Evolutionary conservation across 2,797 vertebrate species (phyloP), one percentile per base, ranked within the genome.

Genomic region (Odontamblyopus rebecca): DNA sequence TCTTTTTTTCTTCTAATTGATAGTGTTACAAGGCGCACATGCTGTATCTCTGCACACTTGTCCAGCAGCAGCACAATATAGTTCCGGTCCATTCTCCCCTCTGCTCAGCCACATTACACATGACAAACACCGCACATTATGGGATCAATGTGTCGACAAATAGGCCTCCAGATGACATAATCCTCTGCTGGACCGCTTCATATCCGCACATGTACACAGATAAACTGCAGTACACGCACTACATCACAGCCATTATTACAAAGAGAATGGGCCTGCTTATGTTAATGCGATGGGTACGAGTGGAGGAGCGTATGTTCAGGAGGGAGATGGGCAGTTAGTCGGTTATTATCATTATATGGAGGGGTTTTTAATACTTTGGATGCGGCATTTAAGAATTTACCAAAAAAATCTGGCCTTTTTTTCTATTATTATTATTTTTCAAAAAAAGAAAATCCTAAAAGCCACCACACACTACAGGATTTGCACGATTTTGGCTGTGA

Each of bases 1-100:
- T 38, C 8, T 38, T 38, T 8, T 38, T 32, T 44, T 48, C 13
- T 15, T 48, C 15, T 48, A 4, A 15, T 48, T 54, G 29, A 53
- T 9, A 54, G 4, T 38, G 6, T 35, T 23, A 56, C 53, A 13
- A 67, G 29, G 29, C 29, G 32, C 11, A 23, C 27, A 54, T 15
- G 23, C 23, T 23, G 23, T 23, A 54, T 32, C 50, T 35, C 50
- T 15, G 18, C 9, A 13, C 30, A 26, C 64, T 79, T 69, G 62
- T 56, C 81, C 81, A 41, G n/a, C 54, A 30, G 53, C 73, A 70
- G 75, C 75, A 68, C 48, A 38, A 73, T 77, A 73, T 74, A 74
- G 63, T 30, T 26, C 61, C 26, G 68, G 71, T 63, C 69, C 70
- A 76, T 74, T 78, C 75, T 75, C 74, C 57, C 64, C 57, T 80